phyloP scores from a whole-genome alignment of 2,797 vertebrate genomes.

The Microctenopoma lineatum region DNA sequence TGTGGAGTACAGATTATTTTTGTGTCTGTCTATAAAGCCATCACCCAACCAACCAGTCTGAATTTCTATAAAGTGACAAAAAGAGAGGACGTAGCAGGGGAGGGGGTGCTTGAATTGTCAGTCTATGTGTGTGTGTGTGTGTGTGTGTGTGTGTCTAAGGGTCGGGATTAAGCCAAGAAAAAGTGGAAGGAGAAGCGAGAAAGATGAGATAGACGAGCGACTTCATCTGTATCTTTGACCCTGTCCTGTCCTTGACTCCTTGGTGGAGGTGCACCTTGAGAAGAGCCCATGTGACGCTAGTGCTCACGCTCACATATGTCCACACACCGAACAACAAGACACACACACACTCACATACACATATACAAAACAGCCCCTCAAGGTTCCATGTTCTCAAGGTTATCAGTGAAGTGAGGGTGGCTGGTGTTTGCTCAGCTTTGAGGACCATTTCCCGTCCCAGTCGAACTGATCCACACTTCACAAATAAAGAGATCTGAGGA shows the following conservation, averaged over 20 bases:
- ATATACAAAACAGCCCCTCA: constrained; percentile 64
- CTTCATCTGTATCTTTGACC: constrained; percentile 73
- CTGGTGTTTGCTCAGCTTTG: constrained; percentile 92
- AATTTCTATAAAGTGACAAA: constrained; percentile 12
- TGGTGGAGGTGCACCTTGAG: constrained; percentile 73
- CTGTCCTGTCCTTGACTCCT: constrained; percentile 75
- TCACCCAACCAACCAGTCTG: neutral
- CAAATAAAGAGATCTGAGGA: neutral
- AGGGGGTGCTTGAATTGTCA: constrained; percentile 33
- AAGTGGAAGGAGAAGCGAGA: constrained; percentile 23
- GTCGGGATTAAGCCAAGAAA: constrained; percentile 23
- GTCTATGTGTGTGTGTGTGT: constrained; percentile 1
- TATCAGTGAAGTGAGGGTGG: constrained; percentile 88
- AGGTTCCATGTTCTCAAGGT: constrained; percentile 78
- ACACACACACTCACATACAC: constrained; percentile 36
- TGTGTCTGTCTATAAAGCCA: constrained; percentile 8
- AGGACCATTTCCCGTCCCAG: constrained; percentile 76
- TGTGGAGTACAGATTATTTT: constrained; percentile 23
- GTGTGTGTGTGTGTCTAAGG: neutral
- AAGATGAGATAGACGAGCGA: constrained; percentile 45
- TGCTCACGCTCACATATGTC: constrained; percentile 38
- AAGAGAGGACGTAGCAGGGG: constrained; percentile 1
- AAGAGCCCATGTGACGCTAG: constrained; percentile 71
- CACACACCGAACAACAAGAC: constrained; percentile 41
- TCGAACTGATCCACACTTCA: constrained; percentile 8